phyloP scores from a whole-genome alignment of 2,797 vertebrate species.

The Antennarius maculatus region DNA sequence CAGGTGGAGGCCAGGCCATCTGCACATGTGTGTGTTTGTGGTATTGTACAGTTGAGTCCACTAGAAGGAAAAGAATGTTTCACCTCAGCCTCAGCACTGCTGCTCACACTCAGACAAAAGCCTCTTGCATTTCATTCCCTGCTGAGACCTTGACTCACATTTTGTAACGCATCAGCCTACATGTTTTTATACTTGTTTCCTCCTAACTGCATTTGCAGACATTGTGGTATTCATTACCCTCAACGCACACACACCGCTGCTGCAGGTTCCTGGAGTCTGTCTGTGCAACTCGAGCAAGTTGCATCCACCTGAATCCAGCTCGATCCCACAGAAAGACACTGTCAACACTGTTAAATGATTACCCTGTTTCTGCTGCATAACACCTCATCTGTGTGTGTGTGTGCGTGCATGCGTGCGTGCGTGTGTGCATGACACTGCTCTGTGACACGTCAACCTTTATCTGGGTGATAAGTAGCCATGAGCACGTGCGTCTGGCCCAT shows the following conservation, averaged over 20 bases:
- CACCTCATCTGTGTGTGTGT: constrained; percentile 15
- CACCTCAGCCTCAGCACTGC: constrained; percentile 9
- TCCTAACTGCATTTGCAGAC: constrained; percentile 22
- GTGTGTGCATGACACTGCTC: constrained; percentile 3
- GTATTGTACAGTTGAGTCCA: constrained; percentile 52
- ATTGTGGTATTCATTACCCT: constrained; percentile 17
- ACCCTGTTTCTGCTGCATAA: constrained; percentile 15
- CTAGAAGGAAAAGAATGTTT: constrained; percentile 46
- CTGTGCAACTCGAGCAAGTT: constrained; percentile 13
- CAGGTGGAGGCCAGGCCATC: constrained; percentile 69
- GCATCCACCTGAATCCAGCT: constrained; percentile 29
- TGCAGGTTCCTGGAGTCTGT: constrained; percentile 16
- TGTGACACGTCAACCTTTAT: constrained; percentile 31
- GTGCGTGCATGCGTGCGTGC: background rate
- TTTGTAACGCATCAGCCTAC: constrained; percentile 15
- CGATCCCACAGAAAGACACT: constrained; percentile 19
- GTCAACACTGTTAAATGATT: constrained; percentile 49
- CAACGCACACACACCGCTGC: constrained; percentile 7
- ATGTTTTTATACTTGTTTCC: constrained; percentile 22
- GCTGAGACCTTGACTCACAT: constrained; percentile 28
- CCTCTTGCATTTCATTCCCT: constrained; percentile 27
- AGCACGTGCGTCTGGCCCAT: constrained; percentile 18
- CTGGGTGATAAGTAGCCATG: constrained; percentile 42
- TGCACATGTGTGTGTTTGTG: constrained; percentile 41
- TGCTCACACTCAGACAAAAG: constrained; percentile 12